Conservation (phyloP, 2,797 vertebrate genomes). For the Lindbergichthys nudifrons region DNA sequence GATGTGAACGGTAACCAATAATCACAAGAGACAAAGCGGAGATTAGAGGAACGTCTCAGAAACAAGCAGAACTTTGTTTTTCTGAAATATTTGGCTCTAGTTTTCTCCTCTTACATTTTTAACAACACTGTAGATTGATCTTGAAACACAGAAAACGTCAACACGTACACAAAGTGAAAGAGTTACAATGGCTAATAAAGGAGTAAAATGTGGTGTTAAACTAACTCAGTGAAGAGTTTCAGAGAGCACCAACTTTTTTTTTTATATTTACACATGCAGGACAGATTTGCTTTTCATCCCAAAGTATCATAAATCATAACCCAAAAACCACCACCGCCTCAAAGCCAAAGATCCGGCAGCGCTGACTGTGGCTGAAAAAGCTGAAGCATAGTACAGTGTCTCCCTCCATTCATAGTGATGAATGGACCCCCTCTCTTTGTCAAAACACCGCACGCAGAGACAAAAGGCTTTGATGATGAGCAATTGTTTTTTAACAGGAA, state of each 20-base stretch:
- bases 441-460: conserved; percentile 70
- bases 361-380: conserved; percentile 46
- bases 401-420: conserved; percentile 69
- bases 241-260: neutral
- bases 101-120: conserved; percentile 4
- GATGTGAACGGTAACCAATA: neutral
- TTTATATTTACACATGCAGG: conserved; percentile 40
- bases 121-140: neutral
- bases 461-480: conserved; percentile 77
- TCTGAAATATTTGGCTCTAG: neutral
- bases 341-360: conserved; percentile 43
- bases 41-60: neutral
- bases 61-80: neutral
- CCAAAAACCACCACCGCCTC: conserved; percentile 51
- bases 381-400: conserved; percentile 44
- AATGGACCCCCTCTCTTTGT: conserved; percentile 65
- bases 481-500: conserved; percentile 68
- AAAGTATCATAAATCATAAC: conserved; percentile 69
- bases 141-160: too few species aligned
- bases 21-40: neutral
- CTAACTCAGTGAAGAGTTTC: conserved; percentile 1
- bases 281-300: conserved; percentile 37
- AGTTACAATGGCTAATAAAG: neutral
- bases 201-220: neutral
- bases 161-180: neutral